Evolutionary conservation across 1,140 invertebrate species (phyloP).

Genomic region (Sinella curviseta): DNA sequence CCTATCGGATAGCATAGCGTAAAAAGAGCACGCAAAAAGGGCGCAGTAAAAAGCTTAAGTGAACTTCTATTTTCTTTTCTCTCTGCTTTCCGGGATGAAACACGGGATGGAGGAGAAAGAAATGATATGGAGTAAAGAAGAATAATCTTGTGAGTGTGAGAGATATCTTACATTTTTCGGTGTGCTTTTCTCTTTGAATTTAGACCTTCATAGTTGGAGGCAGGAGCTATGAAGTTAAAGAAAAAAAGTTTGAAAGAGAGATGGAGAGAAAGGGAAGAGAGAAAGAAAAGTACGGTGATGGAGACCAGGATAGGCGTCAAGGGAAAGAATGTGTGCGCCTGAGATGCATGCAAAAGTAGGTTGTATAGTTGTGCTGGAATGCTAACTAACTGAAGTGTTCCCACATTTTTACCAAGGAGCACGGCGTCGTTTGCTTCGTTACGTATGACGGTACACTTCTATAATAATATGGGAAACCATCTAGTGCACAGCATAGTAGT

Average conservation of each 20-base stretch:
- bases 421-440: not conserved
- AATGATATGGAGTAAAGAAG: not conserved
- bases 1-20: not conserved
- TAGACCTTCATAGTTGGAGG: not conserved
- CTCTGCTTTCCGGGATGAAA: not conserved
- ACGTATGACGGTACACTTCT: no score
- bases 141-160: constrained; percentile 14
- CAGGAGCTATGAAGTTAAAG: not conserved
- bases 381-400: constrained; percentile 21
- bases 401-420: not conserved
- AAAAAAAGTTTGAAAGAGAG: not conserved
- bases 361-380: not conserved
- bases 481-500: not conserved
- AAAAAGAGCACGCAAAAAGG: not conserved
- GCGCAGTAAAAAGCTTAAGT: not conserved
- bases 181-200: not conserved
- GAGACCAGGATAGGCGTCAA: constrained; percentile 24
- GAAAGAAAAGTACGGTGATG: constrained; percentile 1
- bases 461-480: not conserved
- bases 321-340: constrained; percentile 23
- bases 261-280: not conserved
- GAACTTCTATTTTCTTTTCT: not conserved
- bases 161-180: not conserved
- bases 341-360: constrained; percentile 17
- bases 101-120: not conserved